Percentiles rank a stretch among this genome's conserved stretches.
Evolutionary conservation across 2,797 vertebrate species (phyloP).

Genomic region (Syngnathus acus): DNA sequence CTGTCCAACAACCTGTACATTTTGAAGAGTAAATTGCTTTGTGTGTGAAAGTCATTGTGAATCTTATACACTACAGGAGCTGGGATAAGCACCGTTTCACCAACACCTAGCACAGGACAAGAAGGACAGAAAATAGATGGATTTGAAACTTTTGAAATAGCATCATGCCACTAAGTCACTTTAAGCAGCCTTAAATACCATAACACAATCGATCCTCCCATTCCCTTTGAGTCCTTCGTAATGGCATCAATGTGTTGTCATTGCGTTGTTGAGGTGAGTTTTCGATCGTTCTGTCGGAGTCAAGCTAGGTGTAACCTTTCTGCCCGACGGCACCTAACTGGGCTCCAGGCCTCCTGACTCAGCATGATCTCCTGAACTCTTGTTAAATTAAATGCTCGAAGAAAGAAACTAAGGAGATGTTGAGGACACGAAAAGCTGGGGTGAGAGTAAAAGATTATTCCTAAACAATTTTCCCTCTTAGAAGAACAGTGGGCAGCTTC

Average conservation of each 20-base stretch:
- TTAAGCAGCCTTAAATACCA: conserved; percentile 8
- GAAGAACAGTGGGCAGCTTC: conserved; percentile 52
- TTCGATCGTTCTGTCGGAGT: conserved; percentile 39
- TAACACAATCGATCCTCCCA: background rate
- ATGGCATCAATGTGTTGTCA: background rate
- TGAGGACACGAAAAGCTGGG: conserved; percentile 37
- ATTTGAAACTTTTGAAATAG: background rate
- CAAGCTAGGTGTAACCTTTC: conserved; percentile 54
- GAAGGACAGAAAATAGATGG: background rate
- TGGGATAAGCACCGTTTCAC: background rate
- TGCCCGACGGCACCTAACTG: conserved; percentile 43
- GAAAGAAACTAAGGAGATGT: conserved; percentile 8
- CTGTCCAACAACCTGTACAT: background rate
- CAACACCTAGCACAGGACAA: background rate
- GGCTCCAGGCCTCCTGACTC: conserved; percentile 34
- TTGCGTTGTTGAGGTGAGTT: conserved; percentile 19
- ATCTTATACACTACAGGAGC: background rate
- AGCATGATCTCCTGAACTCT: conserved; percentile 40
- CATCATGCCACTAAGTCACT: background rate
- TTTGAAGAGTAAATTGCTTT: background rate
- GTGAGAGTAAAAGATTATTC: conserved; percentile 28
- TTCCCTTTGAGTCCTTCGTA: conserved; percentile 12
- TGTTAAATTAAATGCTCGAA: conserved; percentile 28
- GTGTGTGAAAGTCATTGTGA: background rate
- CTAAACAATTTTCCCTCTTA: conserved; percentile 59